Evolutionary conservation across 2,888 invertebrate genomes (phyloP).

Genomic region (Lasius fuliginosus): DNA sequence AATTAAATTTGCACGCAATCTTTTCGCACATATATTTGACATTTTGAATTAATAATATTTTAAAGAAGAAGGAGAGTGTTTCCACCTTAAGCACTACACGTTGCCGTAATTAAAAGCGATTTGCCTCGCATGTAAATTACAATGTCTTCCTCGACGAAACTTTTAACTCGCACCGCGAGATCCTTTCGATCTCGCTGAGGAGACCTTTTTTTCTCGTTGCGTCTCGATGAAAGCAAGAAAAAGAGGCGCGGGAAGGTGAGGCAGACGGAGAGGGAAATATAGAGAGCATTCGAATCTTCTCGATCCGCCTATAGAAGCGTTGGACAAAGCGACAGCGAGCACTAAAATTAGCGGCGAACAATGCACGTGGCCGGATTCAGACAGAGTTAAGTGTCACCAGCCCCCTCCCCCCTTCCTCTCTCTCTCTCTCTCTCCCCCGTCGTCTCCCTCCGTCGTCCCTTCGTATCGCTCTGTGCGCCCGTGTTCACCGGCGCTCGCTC

Average conservation of each 20-base stretch:
- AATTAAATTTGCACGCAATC: background rate
- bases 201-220: slow-evolving; percentile 51
- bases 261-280: slow-evolving; percentile 58
- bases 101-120: slow-evolving; percentile 60
- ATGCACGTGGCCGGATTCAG: slow-evolving; percentile 84
- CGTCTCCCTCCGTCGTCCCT: slow-evolving; percentile 35
- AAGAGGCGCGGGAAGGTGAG: slow-evolving; percentile 21
- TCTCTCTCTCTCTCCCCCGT: too few relatives aligned
- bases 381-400: slow-evolving; percentile 76
- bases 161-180: slow-evolving; percentile 37
- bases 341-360: slow-evolving; percentile 85
- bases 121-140: slow-evolving; percentile 63
- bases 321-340: slow-evolving; percentile 83
- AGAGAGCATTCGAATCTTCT: slow-evolving; percentile 70
- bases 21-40: background rate
- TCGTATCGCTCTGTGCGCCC: slow-evolving; percentile 53
- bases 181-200: slow-evolving; percentile 60
- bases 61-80: background rate
- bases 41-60: background rate
- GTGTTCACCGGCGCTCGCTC: slow-evolving; percentile 26
- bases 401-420: slow-evolving; percentile 23
- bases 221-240: slow-evolving; percentile 36
- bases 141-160: slow-evolving; percentile 57
- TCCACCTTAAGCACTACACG: slow-evolving; percentile 36
- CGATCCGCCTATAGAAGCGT: slow-evolving; percentile 77